phyloP scores from a whole-genome alignment of 2,797 vertebrate genomes.

The Lemur catta region DNA sequence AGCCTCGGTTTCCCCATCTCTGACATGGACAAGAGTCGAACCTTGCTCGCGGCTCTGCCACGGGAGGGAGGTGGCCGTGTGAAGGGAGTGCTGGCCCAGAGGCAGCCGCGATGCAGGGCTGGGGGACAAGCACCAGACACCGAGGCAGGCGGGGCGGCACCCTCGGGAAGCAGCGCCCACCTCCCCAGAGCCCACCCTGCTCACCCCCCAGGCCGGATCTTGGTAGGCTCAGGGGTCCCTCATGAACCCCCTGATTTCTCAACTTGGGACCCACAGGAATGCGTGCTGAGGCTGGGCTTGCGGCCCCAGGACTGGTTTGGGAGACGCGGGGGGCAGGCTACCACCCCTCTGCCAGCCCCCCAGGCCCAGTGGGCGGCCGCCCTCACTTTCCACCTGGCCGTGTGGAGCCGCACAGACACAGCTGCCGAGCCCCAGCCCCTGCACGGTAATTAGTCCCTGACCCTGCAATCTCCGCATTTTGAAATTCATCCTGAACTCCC shows the following conservation, averaged over 20 bases:
- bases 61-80: fast-evolving
- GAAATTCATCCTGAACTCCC: slow-evolving; percentile 63
- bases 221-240: background rate
- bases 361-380: fast-evolving
- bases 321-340: fast-evolving
- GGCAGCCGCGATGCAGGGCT: fast-evolving
- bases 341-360: fast-evolving
- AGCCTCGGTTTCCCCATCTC: background rate
- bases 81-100: fast-evolving
- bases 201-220: fast-evolving
- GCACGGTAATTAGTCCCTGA: slow-evolving; percentile 29
- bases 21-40: fast-evolving
- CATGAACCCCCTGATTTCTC: fast-evolving
- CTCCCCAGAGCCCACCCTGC: background rate
- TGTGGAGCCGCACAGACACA: fast-evolving
- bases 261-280: background rate
- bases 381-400: background rate
- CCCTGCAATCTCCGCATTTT: slow-evolving; percentile 28
- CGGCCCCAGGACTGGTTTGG: background rate
- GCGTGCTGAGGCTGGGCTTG: fast-evolving
- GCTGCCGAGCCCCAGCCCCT: fast-evolving
- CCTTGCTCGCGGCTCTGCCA: fast-evolving
- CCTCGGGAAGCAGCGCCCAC: background rate
- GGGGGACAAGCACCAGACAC: fast-evolving
- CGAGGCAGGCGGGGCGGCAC: background rate